phyloP scores from a whole-genome alignment of 2,888 invertebrate species.

The Callyntrura sp. region DNA sequence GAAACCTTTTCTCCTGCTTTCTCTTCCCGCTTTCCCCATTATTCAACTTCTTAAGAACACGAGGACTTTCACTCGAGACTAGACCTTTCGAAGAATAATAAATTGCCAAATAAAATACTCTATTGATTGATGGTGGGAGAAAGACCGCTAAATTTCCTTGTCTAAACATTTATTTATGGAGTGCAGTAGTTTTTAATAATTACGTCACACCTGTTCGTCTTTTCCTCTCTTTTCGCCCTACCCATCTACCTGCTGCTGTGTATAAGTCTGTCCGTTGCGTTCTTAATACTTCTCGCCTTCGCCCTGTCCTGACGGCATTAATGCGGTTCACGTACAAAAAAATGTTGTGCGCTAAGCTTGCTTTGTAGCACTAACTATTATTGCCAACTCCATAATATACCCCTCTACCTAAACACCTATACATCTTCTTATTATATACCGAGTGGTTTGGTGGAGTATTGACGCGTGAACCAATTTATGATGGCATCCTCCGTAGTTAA shows the following conservation, averaged over 20 bases:
- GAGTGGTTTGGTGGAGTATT: slow-evolving; percentile 5
- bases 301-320: neutral
- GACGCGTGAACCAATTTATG: slow-evolving; percentile 30
- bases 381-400: too few species aligned
- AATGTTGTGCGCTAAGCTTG: slow-evolving; percentile 9
- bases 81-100: slow-evolving; percentile 27
- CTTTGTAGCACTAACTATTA: too few species aligned
- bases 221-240: neutral
- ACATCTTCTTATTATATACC: neutral
- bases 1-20: neutral
- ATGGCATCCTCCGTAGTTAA: neutral
- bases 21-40: neutral
- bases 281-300: neutral
- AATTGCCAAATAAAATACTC: slow-evolving; percentile 44
- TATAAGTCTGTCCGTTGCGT: too few species aligned
- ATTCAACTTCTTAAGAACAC: slow-evolving; percentile 3
- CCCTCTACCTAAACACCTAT: neutral
- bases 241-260: neutral
- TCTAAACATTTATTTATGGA: slow-evolving; percentile 49
- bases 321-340: slow-evolving; percentile 25
- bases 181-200: slow-evolving; percentile 38
- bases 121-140: slow-evolving; percentile 49
- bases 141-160: slow-evolving; percentile 32
- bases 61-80: slow-evolving; percentile 1
- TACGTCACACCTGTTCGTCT: slow-evolving; percentile 31